Evolutionary conservation across 1,140 invertebrate species (phyloP), one percentile per base, ranked within the genome.

Genomic region (Zaprionus tsacasi): DNA sequence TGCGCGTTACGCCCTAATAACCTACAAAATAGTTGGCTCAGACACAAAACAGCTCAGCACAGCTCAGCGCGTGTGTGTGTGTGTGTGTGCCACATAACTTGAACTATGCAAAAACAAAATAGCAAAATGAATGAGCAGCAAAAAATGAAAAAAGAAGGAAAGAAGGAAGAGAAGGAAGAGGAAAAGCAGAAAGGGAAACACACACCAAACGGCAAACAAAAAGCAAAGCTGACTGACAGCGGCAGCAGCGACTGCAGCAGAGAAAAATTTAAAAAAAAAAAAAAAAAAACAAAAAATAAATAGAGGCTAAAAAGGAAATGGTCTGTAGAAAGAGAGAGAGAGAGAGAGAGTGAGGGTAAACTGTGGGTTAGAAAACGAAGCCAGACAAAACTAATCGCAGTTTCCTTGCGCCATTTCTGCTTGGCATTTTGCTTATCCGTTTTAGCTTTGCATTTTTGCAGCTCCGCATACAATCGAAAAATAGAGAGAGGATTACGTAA

Each of bases 1-100:
- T 77, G 60, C 61, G 74, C 69, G 74, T 88, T 88, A 85, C 85
- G 85, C 85, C 85, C 85, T 88, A 89, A 88, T 88, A 88, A 88
- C 85, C 85, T 88, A 88, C 81, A 89, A 88, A 88, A 88, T 88
- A 81, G 83, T 89, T 88, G 85, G 85, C 83, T 50, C 64, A 68
- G 70, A 77, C 64, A 73, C 75, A 77, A 85, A 89, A 86, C 82
- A 87, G 81, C 67, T 74, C 63, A 72, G 70, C 35, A 21, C 21
- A 21, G 21, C 21, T 21, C 21, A 21, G 13, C 30, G 57, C 21
- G 35, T 21, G 15, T 40, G 35, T 59, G 35, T 59, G 35, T 59
- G 35, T 43, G 13, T 48, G 35, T 57, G 54, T 10, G 58, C 60
- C 63, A 81, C 74, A 75, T 81, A 76, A 75, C 81, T 82, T 87